Conservation (phyloP, 2,888 invertebrate species). For the Sinotaia quadrata region DNA sequence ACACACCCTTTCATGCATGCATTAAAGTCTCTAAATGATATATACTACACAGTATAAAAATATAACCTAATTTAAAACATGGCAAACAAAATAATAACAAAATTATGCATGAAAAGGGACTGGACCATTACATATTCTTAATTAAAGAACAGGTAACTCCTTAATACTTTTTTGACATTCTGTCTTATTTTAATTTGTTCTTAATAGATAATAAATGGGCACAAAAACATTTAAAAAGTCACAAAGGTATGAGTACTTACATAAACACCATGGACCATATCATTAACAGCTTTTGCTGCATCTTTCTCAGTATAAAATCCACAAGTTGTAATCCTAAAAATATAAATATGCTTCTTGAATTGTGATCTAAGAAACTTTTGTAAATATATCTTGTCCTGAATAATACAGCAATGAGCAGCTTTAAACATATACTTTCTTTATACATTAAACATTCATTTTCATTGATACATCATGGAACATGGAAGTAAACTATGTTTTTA, state of each 20-base stretch:
- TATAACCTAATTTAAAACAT: too few relatives aligned
- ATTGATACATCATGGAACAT: too few relatives aligned
- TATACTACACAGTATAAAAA: background rate
- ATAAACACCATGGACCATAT: slow-evolving; percentile 65
- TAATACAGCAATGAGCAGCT: too few relatives aligned
- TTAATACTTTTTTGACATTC: too few relatives aligned
- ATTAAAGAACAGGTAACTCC: too few relatives aligned
- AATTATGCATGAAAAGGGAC: background rate
- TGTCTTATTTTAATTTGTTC: too few relatives aligned
- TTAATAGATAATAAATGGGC: too few relatives aligned
- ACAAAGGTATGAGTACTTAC: slow-evolving; percentile 43
- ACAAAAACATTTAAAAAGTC: background rate
- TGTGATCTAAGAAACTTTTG: background rate
- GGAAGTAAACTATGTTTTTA: too few relatives aligned
- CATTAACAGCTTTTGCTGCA: slow-evolving; percentile 64
- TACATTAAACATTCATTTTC: too few relatives aligned
- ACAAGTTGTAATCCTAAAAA: slow-evolving; percentile 63
- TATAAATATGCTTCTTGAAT: background rate
- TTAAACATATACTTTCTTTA: too few relatives aligned
- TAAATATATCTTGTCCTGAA: too few relatives aligned
- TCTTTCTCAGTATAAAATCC: slow-evolving; percentile 70
- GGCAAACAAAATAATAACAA: background rate
- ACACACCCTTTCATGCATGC: background rate
- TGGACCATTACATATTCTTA: background rate
- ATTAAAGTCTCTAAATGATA: background rate